Evolutionary conservation across 1,140 invertebrate species (phyloP), one percentile per base, ranked within the genome.

Genomic region (Onthophagus taurus): DNA sequence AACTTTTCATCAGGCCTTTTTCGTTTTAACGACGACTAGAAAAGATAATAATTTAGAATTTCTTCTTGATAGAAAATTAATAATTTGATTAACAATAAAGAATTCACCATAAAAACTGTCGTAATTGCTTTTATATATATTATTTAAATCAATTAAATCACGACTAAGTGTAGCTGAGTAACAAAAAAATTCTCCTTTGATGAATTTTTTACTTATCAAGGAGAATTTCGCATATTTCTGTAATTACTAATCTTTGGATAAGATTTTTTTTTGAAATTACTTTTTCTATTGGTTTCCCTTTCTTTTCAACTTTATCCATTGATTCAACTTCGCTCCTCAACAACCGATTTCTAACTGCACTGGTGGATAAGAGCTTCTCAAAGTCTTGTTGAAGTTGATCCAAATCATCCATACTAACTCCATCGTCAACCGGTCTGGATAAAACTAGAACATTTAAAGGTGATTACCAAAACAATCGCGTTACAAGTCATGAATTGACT

Each of bases 331-430:
- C 89, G 5, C 76, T 74, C 55, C 85, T 79, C 3, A 94, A 72
- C 33, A 80, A 76, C 50, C 84, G 70, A 48, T 79, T 76, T 29
- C 90, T 69, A 2, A 90, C 72, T 1, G 86, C 83, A 20, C 85
- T 81, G 31, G 81, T 83, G 0, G 86, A 87, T 8, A 93, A 68
- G 19, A 95, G 63, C 29, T 80, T 80, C 67, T 96, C 90, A n/a
- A 95, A 64, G 60, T 95, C 91, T 30, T 83, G 59, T 59, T 96
- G 90, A 8, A 95, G 66, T 1, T 72, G 71, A 61, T 94, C 89
- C 9, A 95, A 66, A 60, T 95, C 89, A n/a, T 51, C 89, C 63
- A 85, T 80, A 2, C 69, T 70, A 35, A 86, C 67, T 23, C 74
- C 72, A 43, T 82, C 79, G 24, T 80, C 77, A n/a, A 69, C 55